Percentiles rank a stretch among this genome's conserved stretches.
Conservation (phyloP, 2,113 vertebrate genomes). For the Azemiops feae region DNA sequence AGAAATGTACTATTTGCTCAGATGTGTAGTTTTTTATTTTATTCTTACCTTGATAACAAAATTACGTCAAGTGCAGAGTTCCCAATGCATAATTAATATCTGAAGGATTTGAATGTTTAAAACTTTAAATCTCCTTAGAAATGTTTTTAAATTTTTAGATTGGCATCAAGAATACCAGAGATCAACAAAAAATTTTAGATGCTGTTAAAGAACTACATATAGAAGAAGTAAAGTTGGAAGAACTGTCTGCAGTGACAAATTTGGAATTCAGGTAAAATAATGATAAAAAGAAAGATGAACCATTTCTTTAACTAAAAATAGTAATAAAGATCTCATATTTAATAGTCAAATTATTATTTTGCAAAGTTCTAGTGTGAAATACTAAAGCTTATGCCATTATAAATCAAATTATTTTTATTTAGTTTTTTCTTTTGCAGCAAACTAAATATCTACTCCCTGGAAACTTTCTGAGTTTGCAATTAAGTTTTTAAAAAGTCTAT, state of each 20-base stretch:
- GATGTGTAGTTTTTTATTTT: neutral
- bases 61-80: neutral
- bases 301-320: neutral
- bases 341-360: neutral
- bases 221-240: conserved; percentile 77
- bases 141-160: conserved; percentile 70
- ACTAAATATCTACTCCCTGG: neutral
- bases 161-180: conserved; percentile 77
- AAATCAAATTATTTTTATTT: neutral
- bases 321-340: neutral
- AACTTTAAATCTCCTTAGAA: conserved; percentile 7
- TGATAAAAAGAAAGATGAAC: neutral
- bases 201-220: conserved; percentile 78
- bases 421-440: neutral
- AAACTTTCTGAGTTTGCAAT: neutral
- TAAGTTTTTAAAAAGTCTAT: neutral
- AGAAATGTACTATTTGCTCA: neutral
- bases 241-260: conserved; percentile 69
- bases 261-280: conserved; percentile 77
- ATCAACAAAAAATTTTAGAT: conserved; percentile 81
- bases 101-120: neutral
- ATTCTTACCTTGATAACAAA: neutral
- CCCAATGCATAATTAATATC: neutral
- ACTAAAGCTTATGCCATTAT: neutral
- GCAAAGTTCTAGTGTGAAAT: neutral